Conservation (phyloP, 2,888 invertebrate species). For the Torymus aiolomorphi region DNA sequence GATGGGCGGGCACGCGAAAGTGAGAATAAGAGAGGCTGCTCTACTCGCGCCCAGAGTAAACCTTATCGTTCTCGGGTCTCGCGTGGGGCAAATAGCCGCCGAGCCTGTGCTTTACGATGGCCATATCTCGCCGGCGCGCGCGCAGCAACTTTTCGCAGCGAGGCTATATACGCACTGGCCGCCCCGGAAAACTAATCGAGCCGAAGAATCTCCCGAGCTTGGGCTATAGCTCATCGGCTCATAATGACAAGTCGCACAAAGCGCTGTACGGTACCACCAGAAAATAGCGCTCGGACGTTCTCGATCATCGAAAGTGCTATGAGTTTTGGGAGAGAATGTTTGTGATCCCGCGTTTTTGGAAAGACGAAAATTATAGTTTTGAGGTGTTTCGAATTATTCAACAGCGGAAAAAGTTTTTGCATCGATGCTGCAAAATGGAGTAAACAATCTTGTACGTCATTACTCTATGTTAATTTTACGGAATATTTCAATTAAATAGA, state of each 20-base stretch:
- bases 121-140: conserved; percentile 29
- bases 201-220: conserved; percentile 41
- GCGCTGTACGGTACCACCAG: background rate
- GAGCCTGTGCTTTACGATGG: conserved; percentile 47
- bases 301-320: conserved; percentile 12
- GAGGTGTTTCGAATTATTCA: too few relatives aligned
- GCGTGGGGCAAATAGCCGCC: conserved; percentile 9
- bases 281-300: conserved; percentile 22
- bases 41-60: background rate
- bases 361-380: too few relatives aligned
- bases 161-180: conserved; percentile 1
- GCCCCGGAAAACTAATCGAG: conserved; percentile 50
- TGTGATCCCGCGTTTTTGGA: too few relatives aligned
- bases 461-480: too few relatives aligned
- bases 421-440: too few relatives aligned
- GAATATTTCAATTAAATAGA: too few relatives aligned
- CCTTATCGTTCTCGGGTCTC: conserved; percentile 33
- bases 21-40: conserved; percentile 19
- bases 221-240: conserved; percentile 44
- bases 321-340: too few relatives aligned
- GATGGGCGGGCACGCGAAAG: conserved; percentile 8
- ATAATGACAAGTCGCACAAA: conserved; percentile 44
- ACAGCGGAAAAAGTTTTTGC: too few relatives aligned
- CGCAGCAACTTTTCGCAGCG: background rate
- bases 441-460: too few relatives aligned